phyloP scores from a whole-genome alignment of 92 coral and sea anemone genomes.

The Ricordea florida region DNA sequence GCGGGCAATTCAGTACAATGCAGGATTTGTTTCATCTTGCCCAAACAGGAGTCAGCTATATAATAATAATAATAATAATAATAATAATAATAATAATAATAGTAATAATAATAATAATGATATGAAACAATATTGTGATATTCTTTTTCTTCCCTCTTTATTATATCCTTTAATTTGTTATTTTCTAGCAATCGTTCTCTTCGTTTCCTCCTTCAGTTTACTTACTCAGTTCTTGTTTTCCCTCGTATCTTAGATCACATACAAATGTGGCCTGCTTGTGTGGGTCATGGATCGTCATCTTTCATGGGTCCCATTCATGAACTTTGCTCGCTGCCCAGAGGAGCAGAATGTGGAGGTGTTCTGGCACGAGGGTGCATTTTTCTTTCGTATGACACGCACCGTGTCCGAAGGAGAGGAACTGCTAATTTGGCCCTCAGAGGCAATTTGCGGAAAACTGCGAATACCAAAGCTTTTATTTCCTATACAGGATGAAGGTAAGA shows the following conservation, averaged over 20 bases:
- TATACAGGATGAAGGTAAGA: slow-evolving; percentile 3
- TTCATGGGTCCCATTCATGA: slow-evolving; percentile 87
- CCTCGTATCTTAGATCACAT: slow-evolving; percentile 63
- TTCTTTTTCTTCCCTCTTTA: too few relatives aligned
- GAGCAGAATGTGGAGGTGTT: slow-evolving; percentile 89
- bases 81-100: too few relatives aligned
- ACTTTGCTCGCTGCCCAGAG: slow-evolving; percentile 80
- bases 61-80: too few relatives aligned
- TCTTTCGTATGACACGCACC: slow-evolving; percentile 72
- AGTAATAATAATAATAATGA: too few relatives aligned
- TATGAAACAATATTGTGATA: too few relatives aligned
- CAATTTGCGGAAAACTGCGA: slow-evolving; percentile 62
- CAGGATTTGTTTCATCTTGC: too few relatives aligned
- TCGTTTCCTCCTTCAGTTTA: neutral
- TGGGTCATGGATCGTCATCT: slow-evolving; percentile 88
- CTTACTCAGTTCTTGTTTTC: neutral
- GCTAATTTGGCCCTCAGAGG: slow-evolving; percentile 83
- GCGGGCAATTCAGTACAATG: too few relatives aligned
- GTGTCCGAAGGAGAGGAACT: slow-evolving; percentile 88
- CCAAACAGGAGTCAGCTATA: too few relatives aligned
- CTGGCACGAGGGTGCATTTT: slow-evolving; percentile 72
- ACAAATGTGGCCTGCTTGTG: slow-evolving; percentile 76
- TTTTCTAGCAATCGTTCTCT: neutral
- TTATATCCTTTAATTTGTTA: too few relatives aligned
- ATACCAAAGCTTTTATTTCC: slow-evolving; percentile 43